Evolutionary conservation across 2,888 invertebrate genomes (phyloP), one percentile per base, ranked within the genome.

Genomic region (Cylloceria caligata): DNA sequence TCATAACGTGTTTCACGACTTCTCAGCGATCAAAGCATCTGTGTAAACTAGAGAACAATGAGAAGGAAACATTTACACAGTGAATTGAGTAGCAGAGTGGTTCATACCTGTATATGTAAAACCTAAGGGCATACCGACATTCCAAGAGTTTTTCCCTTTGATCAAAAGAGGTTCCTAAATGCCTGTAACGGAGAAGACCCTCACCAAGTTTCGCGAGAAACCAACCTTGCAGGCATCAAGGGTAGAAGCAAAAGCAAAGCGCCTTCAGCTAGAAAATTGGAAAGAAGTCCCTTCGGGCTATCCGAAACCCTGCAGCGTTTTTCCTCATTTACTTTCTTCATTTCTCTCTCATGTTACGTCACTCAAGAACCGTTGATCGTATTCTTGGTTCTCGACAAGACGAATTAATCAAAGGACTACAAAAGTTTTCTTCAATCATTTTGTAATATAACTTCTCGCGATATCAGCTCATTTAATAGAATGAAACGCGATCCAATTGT

Each of bases 231-330:
- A 39, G 42, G 64, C 55, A 78, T 69, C 55, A 47, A 73, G 34
- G 78, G 39, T 27, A 19, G 34, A 81, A 62, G 49, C 52, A 39
- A 49, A 45, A 73, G 36, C 16, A 36, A 45, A 21, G 34, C 19
- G 67, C 45, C 21, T 52, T 72, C 71, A 62, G 27, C 71, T 67
- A 49, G 71, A 76, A 82, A 76, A 79, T 79, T 75, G 67, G 62
- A 79, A 75, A 47, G 57, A 72, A 79, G 36, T 55, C 60, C 71
- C 71, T 67, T n/a, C 65, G 67, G 78, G 65, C 60, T 27, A 57
- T 52, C 42, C 19, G 34, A 82, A 75, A 76, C 67, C 82, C 75
- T 13, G 36, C 64, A 21, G 39, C 47, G 27, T 47, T 45, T 74
- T 71, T 60, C 60, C 49, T 74, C 67, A 27, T 39, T 65, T 47